Conservation (phyloP, 2,888 invertebrate species). For the Megamerina dolium region DNA sequence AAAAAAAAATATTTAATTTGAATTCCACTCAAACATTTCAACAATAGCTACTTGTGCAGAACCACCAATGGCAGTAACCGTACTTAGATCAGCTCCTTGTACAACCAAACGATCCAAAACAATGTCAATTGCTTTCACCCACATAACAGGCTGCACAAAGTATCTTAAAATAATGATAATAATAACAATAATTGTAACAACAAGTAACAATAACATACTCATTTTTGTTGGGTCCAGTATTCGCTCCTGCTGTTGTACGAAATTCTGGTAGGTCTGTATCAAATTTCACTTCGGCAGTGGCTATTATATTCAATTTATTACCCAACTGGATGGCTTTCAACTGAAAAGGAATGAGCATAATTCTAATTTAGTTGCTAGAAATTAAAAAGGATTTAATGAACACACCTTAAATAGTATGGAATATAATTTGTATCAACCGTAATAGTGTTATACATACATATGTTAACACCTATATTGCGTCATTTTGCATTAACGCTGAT, state of each 20-base stretch:
- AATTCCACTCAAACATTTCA: not conserved
- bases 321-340: slow-evolving; percentile 82
- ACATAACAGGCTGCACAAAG: slow-evolving; percentile 82
- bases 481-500: too few species aligned
- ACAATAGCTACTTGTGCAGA: slow-evolving; percentile 72
- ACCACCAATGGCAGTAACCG: slow-evolving; percentile 80
- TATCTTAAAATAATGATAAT: slow-evolving; percentile 51
- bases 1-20: not conserved
- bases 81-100: slow-evolving; percentile 75
- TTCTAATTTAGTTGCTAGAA: not conserved
- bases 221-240: slow-evolving; percentile 49
- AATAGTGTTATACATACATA: too few species aligned
- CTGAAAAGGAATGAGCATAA: slow-evolving; percentile 54
- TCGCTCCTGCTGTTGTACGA: slow-evolving; percentile 57
- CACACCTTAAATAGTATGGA: too few species aligned
- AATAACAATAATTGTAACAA: not conserved
- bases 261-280: slow-evolving; percentile 92
- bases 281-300: slow-evolving; percentile 80
- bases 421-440: too few species aligned
- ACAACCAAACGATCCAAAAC: slow-evolving; percentile 77
- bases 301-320: slow-evolving; percentile 64
- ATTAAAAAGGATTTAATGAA: too few species aligned
- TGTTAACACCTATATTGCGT: too few species aligned
- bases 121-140: slow-evolving; percentile 93
- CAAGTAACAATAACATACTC: slow-evolving; percentile 33